Base-by-base conservation (phyloP, 1,140 invertebrate species). In the Papilio dardanus region DNA sequence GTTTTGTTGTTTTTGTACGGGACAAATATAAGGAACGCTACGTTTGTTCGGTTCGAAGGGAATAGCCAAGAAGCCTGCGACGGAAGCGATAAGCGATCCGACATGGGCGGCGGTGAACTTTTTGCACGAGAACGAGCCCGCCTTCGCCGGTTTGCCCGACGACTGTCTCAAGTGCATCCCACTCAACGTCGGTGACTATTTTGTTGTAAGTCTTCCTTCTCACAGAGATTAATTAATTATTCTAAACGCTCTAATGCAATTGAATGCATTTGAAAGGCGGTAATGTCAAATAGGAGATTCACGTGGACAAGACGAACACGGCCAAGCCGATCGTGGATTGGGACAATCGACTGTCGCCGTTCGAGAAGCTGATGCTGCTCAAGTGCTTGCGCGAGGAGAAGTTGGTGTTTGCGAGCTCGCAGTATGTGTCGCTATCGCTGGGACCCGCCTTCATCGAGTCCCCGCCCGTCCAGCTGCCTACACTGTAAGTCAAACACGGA, bases 341-440 rank as follows among this genome's bases (percentile, higher is more conserved):
- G 96, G 91, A 97, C 82, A 88, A 87, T 1, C 88, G 85, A 16
- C 86, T 98, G 6, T 93, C 88, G 8, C 88, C 95, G 54, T 98
- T 98, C 88, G 96, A 98, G 83, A 97, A 97, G 86, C 92, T 99
- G 58, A 95, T 98, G 93, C 85, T 99, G 16, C 86, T 98, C 0
- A 96, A 97, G 85, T 95, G 95, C 71, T 89, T 98, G 19, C 96
- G 96, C 78, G 97, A 97, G 86, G 97, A 98, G 85, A 97, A 97
- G 88, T 92, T 98, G 10, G 95, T 97, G 5, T 96, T 97, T 84
- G 96, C 96, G 2, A 95, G 97, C 14, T 96, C 96, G 1, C 95
- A 97, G 77, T 98, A 97, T 88, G 96, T 98, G 0, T 94, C 95
- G 77, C 93, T 93, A 8, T 97, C 97, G 77, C 94, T 98, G 2